Percentiles rank a stretch among this genome's conserved stretches.
Evolutionary conservation across 2,113 vertebrate genomes (phyloP).

Genomic region (Sinocyclocheilus maitianheensis): DNA sequence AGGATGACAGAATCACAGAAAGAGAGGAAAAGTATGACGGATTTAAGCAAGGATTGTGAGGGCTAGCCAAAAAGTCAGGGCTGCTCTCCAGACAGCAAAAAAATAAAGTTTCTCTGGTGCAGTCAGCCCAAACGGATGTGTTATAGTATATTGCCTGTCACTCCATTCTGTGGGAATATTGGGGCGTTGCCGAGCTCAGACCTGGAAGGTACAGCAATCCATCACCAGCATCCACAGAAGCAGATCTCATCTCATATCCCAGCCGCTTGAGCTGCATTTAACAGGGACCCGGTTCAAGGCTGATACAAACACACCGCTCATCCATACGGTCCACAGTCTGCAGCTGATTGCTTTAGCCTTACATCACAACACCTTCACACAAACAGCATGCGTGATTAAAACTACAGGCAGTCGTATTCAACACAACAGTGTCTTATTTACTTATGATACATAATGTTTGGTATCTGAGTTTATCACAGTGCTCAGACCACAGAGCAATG

Average conservation of each 20-base stretch:
- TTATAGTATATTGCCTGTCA: conserved; percentile 78
- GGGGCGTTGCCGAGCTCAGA: conserved; percentile 75
- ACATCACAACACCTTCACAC: conserved; percentile 40
- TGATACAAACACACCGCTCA: conserved; percentile 62
- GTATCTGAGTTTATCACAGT: background rate
- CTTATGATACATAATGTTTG: background rate
- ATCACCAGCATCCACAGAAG: conserved; percentile 69
- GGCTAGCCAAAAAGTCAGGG: conserved; percentile 55
- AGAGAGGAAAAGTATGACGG: conserved; percentile 35
- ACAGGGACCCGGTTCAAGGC: conserved; percentile 66
- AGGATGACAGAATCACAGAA: background rate
- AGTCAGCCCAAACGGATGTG: conserved; percentile 75
- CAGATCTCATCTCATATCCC: conserved; percentile 76
- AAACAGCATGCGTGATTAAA: conserved; percentile 41
- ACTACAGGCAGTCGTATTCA: background rate
- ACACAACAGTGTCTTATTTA: background rate
- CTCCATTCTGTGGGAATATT: conserved; percentile 77
- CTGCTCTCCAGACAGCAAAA: conserved; percentile 53
- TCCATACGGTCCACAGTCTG: conserved; percentile 58
- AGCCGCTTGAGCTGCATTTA: conserved; percentile 64
- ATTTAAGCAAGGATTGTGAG: conserved; percentile 38
- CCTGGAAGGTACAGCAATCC: conserved; percentile 76
- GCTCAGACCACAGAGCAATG: background rate
- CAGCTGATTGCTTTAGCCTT: conserved; percentile 50
- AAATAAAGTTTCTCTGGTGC: conserved; percentile 61